Evolutionary conservation across 2,113 vertebrate species (phyloP).

Genomic region (Porphyrio hochstetteri): DNA sequence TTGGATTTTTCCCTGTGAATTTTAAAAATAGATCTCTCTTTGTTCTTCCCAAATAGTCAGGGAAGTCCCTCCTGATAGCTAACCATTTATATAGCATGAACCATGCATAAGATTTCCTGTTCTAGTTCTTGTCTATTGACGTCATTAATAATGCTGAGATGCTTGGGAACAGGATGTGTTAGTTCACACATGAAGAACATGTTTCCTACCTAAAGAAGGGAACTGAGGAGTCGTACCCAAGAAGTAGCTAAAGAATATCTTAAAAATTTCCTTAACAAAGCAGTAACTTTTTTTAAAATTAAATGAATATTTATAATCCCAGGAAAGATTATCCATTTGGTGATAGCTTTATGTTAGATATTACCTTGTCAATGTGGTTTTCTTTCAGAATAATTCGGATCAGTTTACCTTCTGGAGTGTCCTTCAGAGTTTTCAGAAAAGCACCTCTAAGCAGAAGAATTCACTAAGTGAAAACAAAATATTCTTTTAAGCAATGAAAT

Average conservation of each 20-base stretch:
- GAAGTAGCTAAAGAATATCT: background rate
- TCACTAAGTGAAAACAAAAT: constrained; percentile 16
- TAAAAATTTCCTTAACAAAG: background rate
- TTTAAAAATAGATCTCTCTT: constrained; percentile 44
- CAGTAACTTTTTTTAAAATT: background rate
- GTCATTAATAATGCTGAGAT: background rate
- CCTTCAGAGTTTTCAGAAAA: background rate
- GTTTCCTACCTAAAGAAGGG: background rate
- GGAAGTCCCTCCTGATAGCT: constrained; percentile 27
- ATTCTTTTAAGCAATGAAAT: background rate
- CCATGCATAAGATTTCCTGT: constrained; percentile 32
- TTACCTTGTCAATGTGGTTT: background rate
- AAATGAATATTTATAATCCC: background rate
- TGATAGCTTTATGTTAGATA: background rate
- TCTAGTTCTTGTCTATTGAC: background rate
- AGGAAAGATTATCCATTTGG: background rate
- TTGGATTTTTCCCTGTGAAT: constrained; percentile 35
- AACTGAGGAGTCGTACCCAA: background rate
- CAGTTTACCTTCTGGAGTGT: background rate
- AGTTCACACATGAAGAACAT: background rate
- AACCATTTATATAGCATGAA: constrained; percentile 18
- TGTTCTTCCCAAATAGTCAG: constrained; percentile 39
- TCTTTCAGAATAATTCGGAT: background rate
- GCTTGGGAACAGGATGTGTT: constrained; percentile 3
- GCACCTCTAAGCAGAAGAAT: background rate